Conservation (phyloP, 2,888 invertebrate species). For the Conus canariensis region DNA sequence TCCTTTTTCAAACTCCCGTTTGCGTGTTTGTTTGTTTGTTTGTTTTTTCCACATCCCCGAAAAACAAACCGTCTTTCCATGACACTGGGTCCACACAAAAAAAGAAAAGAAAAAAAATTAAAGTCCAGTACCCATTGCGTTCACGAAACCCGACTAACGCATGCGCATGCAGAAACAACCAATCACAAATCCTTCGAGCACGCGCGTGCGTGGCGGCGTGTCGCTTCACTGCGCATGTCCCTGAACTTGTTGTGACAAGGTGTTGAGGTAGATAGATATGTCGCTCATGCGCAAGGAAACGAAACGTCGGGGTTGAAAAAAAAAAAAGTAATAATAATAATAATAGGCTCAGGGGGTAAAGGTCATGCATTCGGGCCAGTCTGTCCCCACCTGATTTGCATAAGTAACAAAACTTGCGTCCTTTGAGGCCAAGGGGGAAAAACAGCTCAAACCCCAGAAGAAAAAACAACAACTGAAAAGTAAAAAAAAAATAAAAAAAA, state of each 20-base stretch:
- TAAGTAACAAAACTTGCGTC: neutral
- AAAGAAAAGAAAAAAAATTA: neutral
- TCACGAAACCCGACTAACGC: neutral
- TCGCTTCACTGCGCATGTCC: slow-evolving; percentile 28
- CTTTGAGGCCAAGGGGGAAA: too few species aligned
- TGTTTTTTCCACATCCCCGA: too few species aligned
- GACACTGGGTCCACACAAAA: neutral
- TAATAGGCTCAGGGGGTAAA: neutral
- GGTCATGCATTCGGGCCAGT: neutral
- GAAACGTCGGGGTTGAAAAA: slow-evolving; percentile 7
- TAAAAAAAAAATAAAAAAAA: too few species aligned
- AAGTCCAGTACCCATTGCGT: neutral
- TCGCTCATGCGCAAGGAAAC: neutral
- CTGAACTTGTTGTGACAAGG: slow-evolving; percentile 4
- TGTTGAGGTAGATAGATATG: slow-evolving; percentile 9
- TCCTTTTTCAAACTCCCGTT: too few species aligned
- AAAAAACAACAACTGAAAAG: too few species aligned
- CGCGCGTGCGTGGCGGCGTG: slow-evolving; percentile 23
- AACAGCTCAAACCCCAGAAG: too few species aligned
- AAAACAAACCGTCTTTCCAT: neutral
- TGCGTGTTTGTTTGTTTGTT: neutral
- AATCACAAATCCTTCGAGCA: slow-evolving; percentile 17
- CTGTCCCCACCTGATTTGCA: neutral
- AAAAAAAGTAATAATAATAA: too few species aligned
- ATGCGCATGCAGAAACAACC: slow-evolving; percentile 22